phyloP scores from a whole-genome alignment of 2,797 vertebrate species.

The Anniella stebbinsi region DNA sequence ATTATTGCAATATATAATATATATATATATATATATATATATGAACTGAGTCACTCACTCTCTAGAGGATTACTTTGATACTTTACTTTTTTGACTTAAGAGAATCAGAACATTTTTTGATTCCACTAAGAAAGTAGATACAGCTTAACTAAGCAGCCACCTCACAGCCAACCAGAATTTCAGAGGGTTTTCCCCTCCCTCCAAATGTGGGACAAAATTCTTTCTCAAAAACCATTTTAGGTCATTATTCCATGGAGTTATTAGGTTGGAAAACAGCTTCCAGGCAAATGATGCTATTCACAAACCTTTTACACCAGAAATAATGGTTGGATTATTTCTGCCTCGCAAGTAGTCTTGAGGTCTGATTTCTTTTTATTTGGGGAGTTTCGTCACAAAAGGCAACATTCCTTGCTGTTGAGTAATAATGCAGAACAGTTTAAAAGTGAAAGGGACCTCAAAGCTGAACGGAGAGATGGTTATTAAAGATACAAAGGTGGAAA shows the following conservation, averaged over 20 bases:
- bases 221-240: constrained; percentile 75
- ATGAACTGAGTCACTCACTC: constrained; percentile 34
- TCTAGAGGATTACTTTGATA: constrained; percentile 53
- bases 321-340: constrained; percentile 81
- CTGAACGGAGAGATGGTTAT: constrained; percentile 5
- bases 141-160: constrained; percentile 64
- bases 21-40: too few relatives aligned
- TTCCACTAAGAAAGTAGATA: constrained; percentile 65
- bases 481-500: constrained; percentile 33
- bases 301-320: constrained; percentile 82
- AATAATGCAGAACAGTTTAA: constrained; percentile 39
- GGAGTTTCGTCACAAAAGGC: constrained; percentile 52
- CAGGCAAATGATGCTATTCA: constrained; percentile 80
- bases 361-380: constrained; percentile 71
- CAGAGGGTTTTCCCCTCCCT: constrained; percentile 8
- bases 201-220: constrained; percentile 65
- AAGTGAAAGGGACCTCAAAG: constrained; percentile 1
- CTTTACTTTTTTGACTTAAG: constrained; percentile 49
- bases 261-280: constrained; percentile 83
- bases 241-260: constrained; percentile 79
- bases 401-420: constrained; percentile 53
- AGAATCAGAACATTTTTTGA: constrained; percentile 48
- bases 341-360: constrained; percentile 77
- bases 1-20: constrained; percentile 43
- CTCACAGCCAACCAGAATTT: constrained; percentile 58